Percentiles rank a stretch among this genome's conserved stretches.
Conservation (phyloP, 2,888 invertebrate species). For the Caradrina kadenii region DNA sequence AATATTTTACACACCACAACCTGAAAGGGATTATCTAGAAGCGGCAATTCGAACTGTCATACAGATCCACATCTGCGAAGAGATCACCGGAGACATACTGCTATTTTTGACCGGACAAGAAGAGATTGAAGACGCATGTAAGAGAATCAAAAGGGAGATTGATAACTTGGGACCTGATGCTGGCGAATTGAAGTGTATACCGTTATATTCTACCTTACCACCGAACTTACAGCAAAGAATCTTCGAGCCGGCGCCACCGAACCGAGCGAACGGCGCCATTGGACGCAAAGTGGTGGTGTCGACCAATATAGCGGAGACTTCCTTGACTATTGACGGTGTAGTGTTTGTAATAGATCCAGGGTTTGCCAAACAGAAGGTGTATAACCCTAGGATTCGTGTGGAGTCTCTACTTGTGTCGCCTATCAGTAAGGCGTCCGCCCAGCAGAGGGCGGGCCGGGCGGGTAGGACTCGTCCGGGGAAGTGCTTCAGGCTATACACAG, state of each 20-base stretch:
- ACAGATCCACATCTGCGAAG: constrained; percentile 99
- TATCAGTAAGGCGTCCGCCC: constrained; percentile 99
- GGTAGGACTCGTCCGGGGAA: constrained; percentile 99
- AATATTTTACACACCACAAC: constrained; percentile 99
- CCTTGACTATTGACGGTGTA: constrained; percentile 99
- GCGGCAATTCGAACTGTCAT: constrained; percentile 99
- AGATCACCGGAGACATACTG: constrained; percentile 97
- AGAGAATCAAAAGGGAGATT: constrained; percentile 97
- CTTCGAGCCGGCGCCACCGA: constrained; percentile 98
- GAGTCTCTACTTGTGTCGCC: constrained; percentile 99
- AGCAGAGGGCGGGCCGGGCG: constrained; percentile 99
- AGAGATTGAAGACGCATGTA: constrained; percentile 99
- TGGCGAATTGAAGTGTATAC: constrained; percentile 99
- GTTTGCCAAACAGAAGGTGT: constrained; percentile 99
- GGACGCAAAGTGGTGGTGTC: constrained; percentile 98
- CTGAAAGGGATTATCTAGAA: constrained; percentile 98
- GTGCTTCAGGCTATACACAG: constrained; percentile 98
- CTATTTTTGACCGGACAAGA: constrained; percentile 96
- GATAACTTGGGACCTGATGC: constrained; percentile 99
- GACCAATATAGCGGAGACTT: constrained; percentile 99
- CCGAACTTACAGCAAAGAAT: constrained; percentile 99
- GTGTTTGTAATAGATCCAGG: constrained; percentile 99
- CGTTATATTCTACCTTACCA: constrained; percentile 99
- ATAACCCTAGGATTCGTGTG: constrained; percentile 96
- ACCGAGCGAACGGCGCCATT: constrained; percentile 96